These are phyloP conservation scores for Miltochrista miniata DNA, from an alignment of 2,888 invertebrate species.

Conservation along the genomic window DNA sequence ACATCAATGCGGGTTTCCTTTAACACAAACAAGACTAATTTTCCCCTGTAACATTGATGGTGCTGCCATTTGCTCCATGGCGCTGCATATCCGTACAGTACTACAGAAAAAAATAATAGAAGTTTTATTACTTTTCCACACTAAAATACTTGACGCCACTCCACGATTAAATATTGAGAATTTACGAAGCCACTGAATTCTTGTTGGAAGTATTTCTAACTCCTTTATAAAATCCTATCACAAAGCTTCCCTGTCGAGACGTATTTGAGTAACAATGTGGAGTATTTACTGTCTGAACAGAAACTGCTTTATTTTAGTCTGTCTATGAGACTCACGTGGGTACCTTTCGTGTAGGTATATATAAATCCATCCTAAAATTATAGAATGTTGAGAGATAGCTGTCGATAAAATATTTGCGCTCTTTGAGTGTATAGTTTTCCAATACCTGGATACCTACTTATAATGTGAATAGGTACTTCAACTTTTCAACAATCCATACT, in stretches of 20 bases:
- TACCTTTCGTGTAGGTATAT: background rate
- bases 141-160: no score
- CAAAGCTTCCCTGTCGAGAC: background rate
- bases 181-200: background rate
- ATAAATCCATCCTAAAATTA: background rate
- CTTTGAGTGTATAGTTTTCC: background rate
- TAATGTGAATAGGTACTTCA: no score
- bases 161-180: background rate
- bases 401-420: no score
- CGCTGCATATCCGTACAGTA: no score
- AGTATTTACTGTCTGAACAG: background rate
- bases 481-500: no score
- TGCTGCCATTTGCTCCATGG: no score
- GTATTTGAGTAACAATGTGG: background rate
- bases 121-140: no score
- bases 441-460: background rate
- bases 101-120: no score
- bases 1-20: no score
- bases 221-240: background rate
- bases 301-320: background rate
- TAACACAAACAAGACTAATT: no score
- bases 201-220: background rate
- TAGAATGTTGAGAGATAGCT: no score
- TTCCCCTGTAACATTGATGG: no score
- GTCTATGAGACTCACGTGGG: background rate